A percentile compares a stretch with the other conserved stretches of the same genome.
Evolutionary conservation across 1,140 invertebrate species (phyloP).

Genomic region (Leptestheria dahalacensis): DNA sequence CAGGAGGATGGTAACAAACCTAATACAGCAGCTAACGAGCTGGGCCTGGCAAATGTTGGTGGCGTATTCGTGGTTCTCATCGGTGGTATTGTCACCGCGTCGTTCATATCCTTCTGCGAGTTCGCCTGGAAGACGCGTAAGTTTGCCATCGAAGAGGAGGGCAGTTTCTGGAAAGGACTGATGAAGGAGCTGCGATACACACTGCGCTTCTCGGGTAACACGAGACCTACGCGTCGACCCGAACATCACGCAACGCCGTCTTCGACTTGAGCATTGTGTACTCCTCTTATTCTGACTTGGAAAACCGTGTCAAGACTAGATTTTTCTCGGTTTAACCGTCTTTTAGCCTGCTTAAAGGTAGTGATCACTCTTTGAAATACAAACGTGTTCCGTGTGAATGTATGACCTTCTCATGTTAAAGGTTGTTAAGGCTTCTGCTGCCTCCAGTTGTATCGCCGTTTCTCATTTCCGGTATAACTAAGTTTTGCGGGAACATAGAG

Average conservation of each 20-base stretch:
- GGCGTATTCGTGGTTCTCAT: conserved; percentile 75
- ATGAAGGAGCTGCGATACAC: conserved; percentile 22
- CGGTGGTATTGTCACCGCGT: conserved; percentile 25
- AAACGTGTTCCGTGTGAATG: no score
- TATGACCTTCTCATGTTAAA: no score
- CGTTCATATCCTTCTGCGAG: conserved; percentile 39
- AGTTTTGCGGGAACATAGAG: no score
- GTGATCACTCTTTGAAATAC: no score
- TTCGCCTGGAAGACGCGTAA: conserved; percentile 67
- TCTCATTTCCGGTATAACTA: no score
- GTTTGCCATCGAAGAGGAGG: conserved; percentile 51
- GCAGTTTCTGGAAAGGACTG: conserved; percentile 23
- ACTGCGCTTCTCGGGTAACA: conserved; percentile 23
- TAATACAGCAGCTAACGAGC: conserved; percentile 24
- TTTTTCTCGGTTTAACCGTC: no score
- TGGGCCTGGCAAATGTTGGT: conserved; percentile 63
- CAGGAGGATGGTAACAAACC: conserved; percentile 18
- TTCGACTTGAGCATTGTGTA: background rate
- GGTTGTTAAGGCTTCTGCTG: no score
- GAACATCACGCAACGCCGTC: background rate
- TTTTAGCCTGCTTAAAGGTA: no score
- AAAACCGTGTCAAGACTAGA: no score
- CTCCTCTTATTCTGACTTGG: no score
- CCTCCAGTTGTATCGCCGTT: no score
- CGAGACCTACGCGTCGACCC: conserved; percentile 21